Evolutionary conservation across 2,888 invertebrate genomes (phyloP).

Genomic region (Blera fallax): DNA sequence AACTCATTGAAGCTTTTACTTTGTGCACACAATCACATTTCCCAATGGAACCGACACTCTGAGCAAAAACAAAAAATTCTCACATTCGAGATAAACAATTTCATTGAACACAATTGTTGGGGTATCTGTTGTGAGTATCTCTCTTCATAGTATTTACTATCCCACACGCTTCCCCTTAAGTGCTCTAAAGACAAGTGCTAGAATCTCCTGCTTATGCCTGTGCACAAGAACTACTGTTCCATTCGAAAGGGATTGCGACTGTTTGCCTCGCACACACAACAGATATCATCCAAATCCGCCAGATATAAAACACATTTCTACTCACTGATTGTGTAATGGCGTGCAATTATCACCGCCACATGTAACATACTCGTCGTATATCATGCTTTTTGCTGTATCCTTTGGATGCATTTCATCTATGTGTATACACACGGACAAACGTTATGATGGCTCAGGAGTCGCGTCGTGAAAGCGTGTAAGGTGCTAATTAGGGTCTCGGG

Average conservation of each 20-base stretch:
- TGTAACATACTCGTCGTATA: neutral
- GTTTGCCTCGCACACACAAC: neutral
- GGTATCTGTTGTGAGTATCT: neutral
- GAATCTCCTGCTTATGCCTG: neutral
- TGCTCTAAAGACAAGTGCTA: neutral
- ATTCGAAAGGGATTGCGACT: neutral
- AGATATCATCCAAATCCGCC: neutral
- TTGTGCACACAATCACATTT: neutral
- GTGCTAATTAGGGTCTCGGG: slow-evolving; percentile 57
- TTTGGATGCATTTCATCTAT: slow-evolving; percentile 30
- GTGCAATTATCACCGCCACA: slow-evolving; percentile 30
- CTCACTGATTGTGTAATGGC: slow-evolving; percentile 18
- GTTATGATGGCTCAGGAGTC: slow-evolving; percentile 32
- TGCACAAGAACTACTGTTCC: slow-evolving; percentile 10
- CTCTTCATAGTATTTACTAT: neutral
- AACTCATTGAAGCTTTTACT: slow-evolving; percentile 4
- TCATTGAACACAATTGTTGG: slow-evolving; percentile 28
- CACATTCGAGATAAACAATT: slow-evolving; percentile 16
- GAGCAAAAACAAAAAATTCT: neutral
- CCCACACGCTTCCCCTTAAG: neutral
- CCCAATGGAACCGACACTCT: neutral
- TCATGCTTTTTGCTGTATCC: neutral
- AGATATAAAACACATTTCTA: slow-evolving; percentile 2
- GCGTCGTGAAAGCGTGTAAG: slow-evolving; percentile 55
- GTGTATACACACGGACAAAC: neutral